Evolutionary conservation across 2,888 invertebrate species (phyloP).

Genomic region (Parascotia fuliginaria): DNA sequence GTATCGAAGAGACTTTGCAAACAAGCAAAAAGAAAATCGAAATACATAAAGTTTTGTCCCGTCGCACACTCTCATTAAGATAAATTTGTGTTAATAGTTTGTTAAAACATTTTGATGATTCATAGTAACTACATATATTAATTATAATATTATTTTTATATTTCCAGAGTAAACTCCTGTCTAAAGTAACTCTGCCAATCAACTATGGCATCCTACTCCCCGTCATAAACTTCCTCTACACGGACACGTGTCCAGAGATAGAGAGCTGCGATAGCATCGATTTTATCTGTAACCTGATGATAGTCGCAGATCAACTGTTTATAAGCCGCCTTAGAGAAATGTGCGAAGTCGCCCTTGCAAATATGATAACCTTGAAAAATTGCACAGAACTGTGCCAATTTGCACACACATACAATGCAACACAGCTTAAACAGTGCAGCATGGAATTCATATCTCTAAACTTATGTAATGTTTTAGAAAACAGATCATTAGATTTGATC

Average conservation of each 20-base stretch:
- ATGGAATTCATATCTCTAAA: slow-evolving; percentile 93
- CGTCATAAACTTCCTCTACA: slow-evolving; percentile 91
- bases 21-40: no score
- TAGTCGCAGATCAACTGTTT: slow-evolving; percentile 93
- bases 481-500: slow-evolving; percentile 87
- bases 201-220: slow-evolving; percentile 87
- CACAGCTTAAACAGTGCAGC: slow-evolving; percentile 89
- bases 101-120: no score
- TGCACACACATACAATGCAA: slow-evolving; percentile 91
- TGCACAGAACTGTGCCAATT: slow-evolving; percentile 91
- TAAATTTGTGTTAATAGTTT: no score
- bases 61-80: no score
- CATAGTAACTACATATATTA: not conserved
- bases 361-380: slow-evolving; percentile 90
- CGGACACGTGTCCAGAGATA: slow-evolving; percentile 87
- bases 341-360: slow-evolving; percentile 88
- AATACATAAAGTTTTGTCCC: no score
- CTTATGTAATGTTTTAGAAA: slow-evolving; percentile 89
- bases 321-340: slow-evolving; percentile 89
- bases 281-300: slow-evolving; percentile 90
- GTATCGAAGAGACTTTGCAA: no score
- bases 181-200: slow-evolving; percentile 86
- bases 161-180: slow-evolving; percentile 82
- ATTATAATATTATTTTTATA: slow-evolving; percentile 11
- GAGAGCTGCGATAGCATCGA: slow-evolving; percentile 88